Base-by-base conservation (phyloP, 2,113 vertebrate genomes). In the Ammodytes marinus region DNA sequence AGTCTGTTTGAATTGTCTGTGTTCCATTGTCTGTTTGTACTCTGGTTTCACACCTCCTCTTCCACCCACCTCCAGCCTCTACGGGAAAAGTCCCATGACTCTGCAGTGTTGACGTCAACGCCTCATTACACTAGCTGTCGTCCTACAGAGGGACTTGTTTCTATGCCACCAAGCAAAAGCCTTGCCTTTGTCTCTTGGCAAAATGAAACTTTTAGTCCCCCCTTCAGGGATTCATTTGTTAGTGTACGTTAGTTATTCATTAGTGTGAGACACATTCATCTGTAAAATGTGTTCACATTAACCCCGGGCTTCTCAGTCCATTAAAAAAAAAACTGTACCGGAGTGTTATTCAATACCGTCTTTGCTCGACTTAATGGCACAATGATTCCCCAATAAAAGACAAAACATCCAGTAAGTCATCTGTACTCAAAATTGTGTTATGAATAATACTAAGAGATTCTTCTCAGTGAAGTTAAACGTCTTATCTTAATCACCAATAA, bases 161-260 rank as follows among this genome's bases (percentile, higher is more conserved):
- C 83, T 67, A 65, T 86, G 86, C 87, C 83, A 67, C 83, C 89
- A 80, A 83, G 78, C 81, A 85, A 79, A 88, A 70, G 79, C 70
- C 78, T 80, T 0, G 45, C 67, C 82, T 67, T 52, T 60, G 72
- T 86, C 79, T 90, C 84, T 72, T 91, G 83, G 88, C 86, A 84
- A 86, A 89, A 59, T 45, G 6, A 59, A 82, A 84, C 55, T 68
- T 80, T 49, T 17, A 70, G 58, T 42, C 46, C 80, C 63, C 74
- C 43, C 71, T 72, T 84, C 84, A 88, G 81, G 46, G 19, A 55
- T 27, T 27, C 27, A 27, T 27, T 27, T 27, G 27, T 27, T 27
- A 27, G 27, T 27, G 27, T 27, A 27, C 27, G 27, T 27, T 27
- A 57, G 50, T 58, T 82, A 84, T 87, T 77, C 76, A 52, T 86